Conservation (phyloP, 2,888 invertebrate genomes). For the Agrochola macilenta region DNA sequence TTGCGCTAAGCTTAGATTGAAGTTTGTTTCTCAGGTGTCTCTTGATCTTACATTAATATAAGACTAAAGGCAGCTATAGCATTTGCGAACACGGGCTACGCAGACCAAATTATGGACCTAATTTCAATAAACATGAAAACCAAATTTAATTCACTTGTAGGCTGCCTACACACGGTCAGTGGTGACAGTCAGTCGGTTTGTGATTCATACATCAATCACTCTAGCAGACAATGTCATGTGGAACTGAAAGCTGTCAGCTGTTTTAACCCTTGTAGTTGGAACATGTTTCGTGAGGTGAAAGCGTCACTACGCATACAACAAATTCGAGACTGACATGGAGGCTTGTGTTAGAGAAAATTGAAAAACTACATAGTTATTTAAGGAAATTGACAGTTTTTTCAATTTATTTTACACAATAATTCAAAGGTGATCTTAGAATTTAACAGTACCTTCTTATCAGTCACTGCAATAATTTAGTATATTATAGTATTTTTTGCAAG, state of each 20-base stretch:
- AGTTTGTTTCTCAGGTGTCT: background rate
- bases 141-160: background rate
- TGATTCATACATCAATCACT: conserved; percentile 37
- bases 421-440: background rate
- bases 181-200: conserved; percentile 5
- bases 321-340: background rate
- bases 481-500: background rate
- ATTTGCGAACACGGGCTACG: background rate
- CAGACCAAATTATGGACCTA: background rate
- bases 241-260: conserved; percentile 35
- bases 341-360: background rate
- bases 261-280: conserved; percentile 12
- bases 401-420: background rate
- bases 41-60: background rate
- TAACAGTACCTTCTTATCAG: background rate
- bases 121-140: background rate
- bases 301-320: background rate
- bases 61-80: background rate
- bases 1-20: background rate
- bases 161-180: background rate
- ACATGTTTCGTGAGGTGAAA: conserved; percentile 13
- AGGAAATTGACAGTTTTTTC: background rate
- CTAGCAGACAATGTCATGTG: conserved; percentile 4
- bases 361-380: background rate
- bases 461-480: background rate